A percentile compares a stretch with the other conserved stretches of the same genome.
Evolutionary conservation across 1,140 invertebrate genomes (phyloP).

Genomic region (Eciton burchellii): DNA sequence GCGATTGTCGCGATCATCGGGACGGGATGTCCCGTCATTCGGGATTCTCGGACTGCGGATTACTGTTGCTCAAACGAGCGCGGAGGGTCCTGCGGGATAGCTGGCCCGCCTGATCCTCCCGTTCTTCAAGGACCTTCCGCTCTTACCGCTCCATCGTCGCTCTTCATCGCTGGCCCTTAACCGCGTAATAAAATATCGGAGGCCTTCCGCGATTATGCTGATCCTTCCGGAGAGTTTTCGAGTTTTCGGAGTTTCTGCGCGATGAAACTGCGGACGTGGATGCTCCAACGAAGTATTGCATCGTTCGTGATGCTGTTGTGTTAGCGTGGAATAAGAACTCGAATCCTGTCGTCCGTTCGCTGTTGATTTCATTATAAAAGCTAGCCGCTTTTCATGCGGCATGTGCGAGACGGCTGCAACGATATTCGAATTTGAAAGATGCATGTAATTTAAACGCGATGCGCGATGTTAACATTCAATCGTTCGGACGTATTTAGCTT

Average conservation of each 20-base stretch:
- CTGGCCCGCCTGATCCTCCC: conserved; percentile 41
- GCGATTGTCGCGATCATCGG: conserved; percentile 45
- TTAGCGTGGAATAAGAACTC: conserved; percentile 39
- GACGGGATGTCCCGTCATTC: conserved; percentile 56
- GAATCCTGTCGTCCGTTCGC: not conserved
- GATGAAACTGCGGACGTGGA: not conserved
- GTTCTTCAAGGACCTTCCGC: conserved; percentile 50
- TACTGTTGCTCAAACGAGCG: conserved; percentile 70
- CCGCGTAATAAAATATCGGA: conserved; percentile 69
- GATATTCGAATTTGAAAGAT: conserved; percentile 53
- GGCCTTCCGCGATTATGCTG: conserved; percentile 50
- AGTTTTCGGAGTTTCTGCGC: conserved; percentile 25
- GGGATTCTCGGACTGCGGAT: conserved; percentile 63
- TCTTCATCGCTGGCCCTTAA: conserved; percentile 18
- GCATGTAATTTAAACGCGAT: conserved; percentile 58
- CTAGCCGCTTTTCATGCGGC: conserved; percentile 45
- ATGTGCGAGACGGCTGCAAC: conserved; percentile 13
- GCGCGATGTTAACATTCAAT: conserved; percentile 24
- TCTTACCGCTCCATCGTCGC: not conserved
- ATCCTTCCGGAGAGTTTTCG: not conserved
- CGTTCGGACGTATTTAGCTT: conserved; percentile 21
- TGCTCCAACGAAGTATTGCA: conserved; percentile 31
- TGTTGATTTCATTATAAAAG: conserved; percentile 59
- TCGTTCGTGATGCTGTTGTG: conserved; percentile 28
- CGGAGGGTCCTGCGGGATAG: conserved; percentile 46